Conservation (phyloP, 2,113 vertebrate genomes). For the Indicator indicator region DNA sequence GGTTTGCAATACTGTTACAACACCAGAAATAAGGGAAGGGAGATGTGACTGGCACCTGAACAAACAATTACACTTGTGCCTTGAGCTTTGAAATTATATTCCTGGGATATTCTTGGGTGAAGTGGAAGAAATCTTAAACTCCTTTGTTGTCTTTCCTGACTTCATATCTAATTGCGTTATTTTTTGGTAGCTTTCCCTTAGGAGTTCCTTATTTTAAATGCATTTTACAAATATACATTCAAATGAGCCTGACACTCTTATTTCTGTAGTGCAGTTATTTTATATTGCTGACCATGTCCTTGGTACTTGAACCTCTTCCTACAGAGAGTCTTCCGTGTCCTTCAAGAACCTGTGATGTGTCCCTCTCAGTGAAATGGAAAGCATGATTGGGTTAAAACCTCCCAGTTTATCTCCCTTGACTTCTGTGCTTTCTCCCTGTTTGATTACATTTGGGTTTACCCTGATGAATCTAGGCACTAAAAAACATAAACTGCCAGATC, state of each 20-base stretch:
- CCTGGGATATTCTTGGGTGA: background rate
- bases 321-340: background rate
- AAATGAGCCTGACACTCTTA: background rate
- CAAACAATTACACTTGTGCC: conserved; percentile 24
- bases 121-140: conserved; percentile 8
- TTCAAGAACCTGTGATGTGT: background rate
- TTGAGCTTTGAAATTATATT: background rate
- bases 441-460: background rate
- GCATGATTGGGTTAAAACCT: background rate
- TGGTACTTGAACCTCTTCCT: background rate
- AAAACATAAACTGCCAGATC: background rate
- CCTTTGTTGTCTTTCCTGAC: conserved; percentile 18
- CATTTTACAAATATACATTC: background rate
- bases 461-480: background rate
- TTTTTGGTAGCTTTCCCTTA: conserved; percentile 19
- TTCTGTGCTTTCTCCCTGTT: background rate
- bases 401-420: background rate
- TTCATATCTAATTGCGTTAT: background rate
- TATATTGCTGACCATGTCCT: background rate
- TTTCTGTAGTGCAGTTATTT: background rate
- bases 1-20: background rate
- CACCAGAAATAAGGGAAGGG: fast-evolving
- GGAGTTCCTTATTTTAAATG: background rate
- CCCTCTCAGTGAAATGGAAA: background rate
- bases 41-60: background rate